phyloP scores from a whole-genome alignment of 2,797 vertebrate genomes.

The Otus scops region DNA sequence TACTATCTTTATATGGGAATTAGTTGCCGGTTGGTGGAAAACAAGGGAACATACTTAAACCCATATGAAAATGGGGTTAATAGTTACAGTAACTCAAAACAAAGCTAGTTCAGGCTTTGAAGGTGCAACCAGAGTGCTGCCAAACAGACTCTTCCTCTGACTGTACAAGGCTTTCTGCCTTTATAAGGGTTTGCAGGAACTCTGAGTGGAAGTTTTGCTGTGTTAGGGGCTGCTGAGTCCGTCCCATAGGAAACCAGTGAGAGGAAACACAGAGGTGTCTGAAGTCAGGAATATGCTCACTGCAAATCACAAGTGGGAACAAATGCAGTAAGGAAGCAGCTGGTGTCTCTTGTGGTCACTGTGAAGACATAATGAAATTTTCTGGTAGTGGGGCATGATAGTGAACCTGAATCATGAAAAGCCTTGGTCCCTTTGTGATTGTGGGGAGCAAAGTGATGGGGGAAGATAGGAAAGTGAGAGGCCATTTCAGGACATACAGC shows the following conservation, averaged over 20 bases:
- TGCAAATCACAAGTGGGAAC: not conserved
- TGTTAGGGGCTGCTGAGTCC: not conserved
- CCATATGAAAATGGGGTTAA: not conserved
- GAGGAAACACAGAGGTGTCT: not conserved
- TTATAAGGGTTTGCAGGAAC: conserved; percentile 46
- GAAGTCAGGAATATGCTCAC: not conserved
- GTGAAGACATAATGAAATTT: not conserved
- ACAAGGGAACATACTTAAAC: not conserved
- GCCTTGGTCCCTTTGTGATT: not conserved
- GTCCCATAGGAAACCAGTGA: conserved; percentile 30
- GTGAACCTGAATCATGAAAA: not conserved
- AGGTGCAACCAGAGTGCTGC: not conserved
- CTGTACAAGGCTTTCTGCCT: conserved; percentile 18
- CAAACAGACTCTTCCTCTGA: conserved; percentile 30
- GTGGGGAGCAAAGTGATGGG: not conserved
- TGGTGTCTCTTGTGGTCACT: not conserved
- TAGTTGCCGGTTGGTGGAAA: not conserved
- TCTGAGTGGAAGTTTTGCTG: not conserved
- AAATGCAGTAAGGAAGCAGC: not conserved
- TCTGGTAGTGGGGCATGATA: not conserved
- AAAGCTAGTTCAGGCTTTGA: not conserved
- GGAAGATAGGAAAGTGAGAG: not conserved
- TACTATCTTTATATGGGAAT: not conserved
- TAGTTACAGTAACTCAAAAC: not conserved
- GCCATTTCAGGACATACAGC: not conserved